Percentiles rank a stretch among this genome's conserved stretches.
Evolutionary conservation across 2,888 invertebrate genomes (phyloP).

Genomic region (Cheilosia impressa): DNA sequence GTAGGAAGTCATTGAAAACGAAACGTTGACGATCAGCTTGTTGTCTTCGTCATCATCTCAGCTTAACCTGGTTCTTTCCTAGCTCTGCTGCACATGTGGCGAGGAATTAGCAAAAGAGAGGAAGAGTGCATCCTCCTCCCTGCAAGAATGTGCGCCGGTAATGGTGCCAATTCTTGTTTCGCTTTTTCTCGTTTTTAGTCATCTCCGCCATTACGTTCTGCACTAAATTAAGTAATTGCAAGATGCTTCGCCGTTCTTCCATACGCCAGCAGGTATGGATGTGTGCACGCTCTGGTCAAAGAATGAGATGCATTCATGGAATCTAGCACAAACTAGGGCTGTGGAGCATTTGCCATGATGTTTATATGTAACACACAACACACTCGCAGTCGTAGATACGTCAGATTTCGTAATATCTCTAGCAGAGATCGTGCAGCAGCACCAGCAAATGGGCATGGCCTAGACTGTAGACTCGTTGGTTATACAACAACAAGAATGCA

Average conservation of each 20-base stretch:
- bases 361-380: conserved; percentile 11
- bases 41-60: conserved; percentile 48
- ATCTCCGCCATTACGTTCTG: conserved; percentile 54
- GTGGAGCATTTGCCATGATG: conserved; percentile 46
- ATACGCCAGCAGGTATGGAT: conserved; percentile 48
- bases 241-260: conserved; percentile 52
- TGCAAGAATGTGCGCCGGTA: conserved; percentile 44
- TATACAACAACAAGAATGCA: conserved; percentile 65
- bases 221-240: conserved; percentile 73
- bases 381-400: conserved; percentile 15
- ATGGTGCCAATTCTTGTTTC: conserved; percentile 55
- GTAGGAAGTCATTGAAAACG: conserved; percentile 73
- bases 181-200: conserved; percentile 41
- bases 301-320: conserved; percentile 76
- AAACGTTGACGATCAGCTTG: conserved; percentile 65
- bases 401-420: conserved; percentile 68
- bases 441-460: conserved; percentile 64
- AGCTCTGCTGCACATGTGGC: not conserved
- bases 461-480: conserved; percentile 71
- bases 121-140: conserved; percentile 37
- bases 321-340: conserved; percentile 75
- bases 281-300: conserved; percentile 58
- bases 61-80: conserved; percentile 61
- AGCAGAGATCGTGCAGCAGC: conserved; percentile 63
- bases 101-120: conserved; percentile 7